Conservation (phyloP, 2,888 invertebrate genomes). For the Thereva nobilitata region DNA sequence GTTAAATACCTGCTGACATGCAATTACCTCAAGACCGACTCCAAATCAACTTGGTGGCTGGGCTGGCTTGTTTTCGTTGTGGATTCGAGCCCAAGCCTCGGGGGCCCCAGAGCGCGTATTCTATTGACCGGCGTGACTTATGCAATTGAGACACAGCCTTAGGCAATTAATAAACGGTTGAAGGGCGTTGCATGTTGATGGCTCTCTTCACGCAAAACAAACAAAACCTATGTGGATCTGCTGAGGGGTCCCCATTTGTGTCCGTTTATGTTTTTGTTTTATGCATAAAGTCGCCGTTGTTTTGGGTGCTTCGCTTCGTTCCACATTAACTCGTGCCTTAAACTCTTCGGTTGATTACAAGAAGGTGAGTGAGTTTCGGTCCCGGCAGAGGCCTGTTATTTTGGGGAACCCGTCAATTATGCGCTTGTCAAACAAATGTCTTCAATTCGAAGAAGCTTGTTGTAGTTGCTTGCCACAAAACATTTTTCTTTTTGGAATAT, state of each 20-base stretch:
- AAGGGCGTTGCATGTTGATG: slow-evolving; percentile 34
- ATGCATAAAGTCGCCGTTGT: slow-evolving; percentile 2
- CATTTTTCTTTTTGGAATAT: no score
- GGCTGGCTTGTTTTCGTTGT: background rate
- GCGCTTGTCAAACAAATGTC: slow-evolving; percentile 28
- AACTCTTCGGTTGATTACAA: slow-evolving; percentile 15
- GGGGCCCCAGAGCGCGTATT: no score
- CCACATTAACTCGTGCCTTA: slow-evolving; percentile 1
- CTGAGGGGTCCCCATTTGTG: slow-evolving; percentile 23
- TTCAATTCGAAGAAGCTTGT: background rate
- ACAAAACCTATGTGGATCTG: slow-evolving; percentile 24
- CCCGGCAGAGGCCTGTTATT: background rate
- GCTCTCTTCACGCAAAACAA: slow-evolving; percentile 33
- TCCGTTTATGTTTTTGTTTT: slow-evolving; percentile 5
- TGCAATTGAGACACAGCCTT: slow-evolving; percentile 28
- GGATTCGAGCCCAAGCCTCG: no score
- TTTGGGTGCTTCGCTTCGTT: slow-evolving; percentile 19
- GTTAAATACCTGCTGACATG: slow-evolving; percentile 35
- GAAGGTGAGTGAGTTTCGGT: background rate
- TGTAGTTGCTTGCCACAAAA: no score
- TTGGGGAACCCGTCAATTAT: slow-evolving; percentile 13
- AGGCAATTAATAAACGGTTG: slow-evolving; percentile 33
- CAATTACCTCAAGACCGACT: slow-evolving; percentile 23
- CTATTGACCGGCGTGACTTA: no score
- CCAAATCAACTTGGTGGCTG: slow-evolving; percentile 12